Evolutionary conservation across 2,797 vertebrate genomes (phyloP), one percentile per base, ranked within the genome.

Genomic region (Rhinatrema bivittatum): DNA sequence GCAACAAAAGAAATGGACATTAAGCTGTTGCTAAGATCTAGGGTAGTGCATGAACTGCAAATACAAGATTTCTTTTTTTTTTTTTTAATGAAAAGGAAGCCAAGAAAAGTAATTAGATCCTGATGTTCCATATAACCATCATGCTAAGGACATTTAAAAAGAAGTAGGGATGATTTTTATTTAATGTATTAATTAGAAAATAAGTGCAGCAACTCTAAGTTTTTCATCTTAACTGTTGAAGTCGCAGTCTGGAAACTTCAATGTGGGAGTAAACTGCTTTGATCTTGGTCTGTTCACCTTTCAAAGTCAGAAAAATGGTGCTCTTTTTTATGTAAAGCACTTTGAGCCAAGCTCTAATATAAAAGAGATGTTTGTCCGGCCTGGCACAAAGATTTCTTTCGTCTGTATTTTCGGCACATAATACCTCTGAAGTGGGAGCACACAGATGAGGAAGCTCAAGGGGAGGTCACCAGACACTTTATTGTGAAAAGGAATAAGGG

Each of bases 361-460:
- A 35, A 67, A 39, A 48, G 54, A 53, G 40, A 59, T 47, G 36
- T 60, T 70, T 66, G 50, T 49, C 49, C 36, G 42, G 18, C 14
- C 26, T 19, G 32, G 11, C 25, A 37, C 42, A 41, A 2, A 23
- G 39, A 32, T 45, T 38, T 26, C 36, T 7, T 11, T 7, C 29
- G 7, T 19, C 29, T 40, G 36, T 44, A 57, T 22, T 14, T 35
- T 32, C 21, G 32, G 12, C 18, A 36, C 3, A 7, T 16, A 20
- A 22, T 14, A 5, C 13, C 20, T 13, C 5, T 31, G 22, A n/a
- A 10, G 16, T 39, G 52, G 23, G 21, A 42, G 18, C 3, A 42
- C 27, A 36, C 4, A 29, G 16, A 36, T 25, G 42, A 50, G 44
- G 25, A 34, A 21, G 22, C 7, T 29, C 46, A 26, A n/a, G n/a